Evolutionary conservation across 2,888 invertebrate species (phyloP).

Genomic region (Nysson spinosus): DNA sequence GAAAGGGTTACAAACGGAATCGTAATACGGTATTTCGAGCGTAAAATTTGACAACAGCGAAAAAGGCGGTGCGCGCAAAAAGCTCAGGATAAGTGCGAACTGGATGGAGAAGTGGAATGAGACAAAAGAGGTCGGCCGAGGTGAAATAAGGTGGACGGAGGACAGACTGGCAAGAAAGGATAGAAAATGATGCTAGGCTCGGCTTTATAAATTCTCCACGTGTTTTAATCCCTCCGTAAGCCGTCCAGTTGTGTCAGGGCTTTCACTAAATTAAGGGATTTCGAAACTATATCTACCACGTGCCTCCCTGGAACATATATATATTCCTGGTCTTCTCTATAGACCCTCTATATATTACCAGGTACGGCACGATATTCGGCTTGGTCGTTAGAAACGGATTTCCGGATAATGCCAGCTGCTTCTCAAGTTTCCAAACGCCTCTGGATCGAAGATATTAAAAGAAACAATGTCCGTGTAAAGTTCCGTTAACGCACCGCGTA

Average conservation of each 20-base stretch:
- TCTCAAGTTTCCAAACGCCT: neutral
- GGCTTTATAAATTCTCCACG: slow-evolving; percentile 57
- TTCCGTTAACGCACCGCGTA: too few species aligned
- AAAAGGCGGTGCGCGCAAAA: neutral
- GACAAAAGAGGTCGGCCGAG: neutral
- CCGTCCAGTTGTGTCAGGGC: slow-evolving; percentile 47
- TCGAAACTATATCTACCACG: slow-evolving; percentile 22
- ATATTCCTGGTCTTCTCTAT: neutral
- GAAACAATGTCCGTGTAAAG: neutral
- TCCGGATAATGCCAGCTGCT: slow-evolving; percentile 4
- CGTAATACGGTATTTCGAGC: too few species aligned
- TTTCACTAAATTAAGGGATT: slow-evolving; percentile 62
- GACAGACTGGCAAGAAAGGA: slow-evolving; percentile 6
- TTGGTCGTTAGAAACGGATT: slow-evolving; percentile 28
- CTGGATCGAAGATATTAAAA: neutral
- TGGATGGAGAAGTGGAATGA: neutral
- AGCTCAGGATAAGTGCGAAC: neutral
- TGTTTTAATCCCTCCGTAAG: slow-evolving; percentile 57
- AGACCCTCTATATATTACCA: neutral
- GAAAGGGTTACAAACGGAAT: too few species aligned
- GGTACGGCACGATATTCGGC: slow-evolving; percentile 2
- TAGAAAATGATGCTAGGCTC: slow-evolving; percentile 27
- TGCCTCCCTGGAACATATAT: slow-evolving; percentile 3
- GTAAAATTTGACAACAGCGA: too few species aligned
- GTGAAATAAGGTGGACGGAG: slow-evolving; percentile 11